Percentiles rank a stretch among this genome's conserved stretches.
These are phyloP conservation scores for Cryptotis parvus DNA, from an alignment of 2,113 vertebrate species.

Conservation along the genomic window DNA sequence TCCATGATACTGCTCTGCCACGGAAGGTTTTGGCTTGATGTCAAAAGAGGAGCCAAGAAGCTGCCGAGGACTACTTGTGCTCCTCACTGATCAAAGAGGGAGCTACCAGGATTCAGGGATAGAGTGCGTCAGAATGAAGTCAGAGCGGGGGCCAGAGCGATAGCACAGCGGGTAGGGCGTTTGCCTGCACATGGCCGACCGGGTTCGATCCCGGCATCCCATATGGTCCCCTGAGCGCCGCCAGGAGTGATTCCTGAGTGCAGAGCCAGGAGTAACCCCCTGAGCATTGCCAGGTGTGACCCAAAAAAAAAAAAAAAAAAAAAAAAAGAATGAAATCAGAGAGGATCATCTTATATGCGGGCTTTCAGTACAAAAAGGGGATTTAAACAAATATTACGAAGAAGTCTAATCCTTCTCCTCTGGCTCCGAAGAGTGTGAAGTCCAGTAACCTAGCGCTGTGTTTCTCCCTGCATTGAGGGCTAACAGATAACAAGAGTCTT, in stretches of 20 bases:
- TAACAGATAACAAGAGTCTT: constrained; percentile 47
- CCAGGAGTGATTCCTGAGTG: no score
- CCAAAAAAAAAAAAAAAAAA: no score
- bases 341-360: neutral
- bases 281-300: no score
- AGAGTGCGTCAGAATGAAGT: neutral
- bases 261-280: no score
- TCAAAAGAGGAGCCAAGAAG: constrained; percentile 2
- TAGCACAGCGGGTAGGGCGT: no score
- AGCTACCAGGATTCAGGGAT: neutral
- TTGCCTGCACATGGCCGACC: no score
- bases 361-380: neutral
- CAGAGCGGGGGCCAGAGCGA: no score
- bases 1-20: neutral
- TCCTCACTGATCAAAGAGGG: neutral
- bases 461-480: constrained; percentile 22
- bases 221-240: no score
- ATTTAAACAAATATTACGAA: neutral
- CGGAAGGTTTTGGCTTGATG: constrained; percentile 14
- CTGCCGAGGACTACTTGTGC: neutral
- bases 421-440: neutral
- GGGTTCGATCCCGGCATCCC: no score
- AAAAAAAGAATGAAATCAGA: neutral
- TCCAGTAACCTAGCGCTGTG: neutral
- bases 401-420: neutral